Evolutionary conservation across 2,797 vertebrate species (phyloP).

Genomic region (Heteromormyrus szaboi): DNA sequence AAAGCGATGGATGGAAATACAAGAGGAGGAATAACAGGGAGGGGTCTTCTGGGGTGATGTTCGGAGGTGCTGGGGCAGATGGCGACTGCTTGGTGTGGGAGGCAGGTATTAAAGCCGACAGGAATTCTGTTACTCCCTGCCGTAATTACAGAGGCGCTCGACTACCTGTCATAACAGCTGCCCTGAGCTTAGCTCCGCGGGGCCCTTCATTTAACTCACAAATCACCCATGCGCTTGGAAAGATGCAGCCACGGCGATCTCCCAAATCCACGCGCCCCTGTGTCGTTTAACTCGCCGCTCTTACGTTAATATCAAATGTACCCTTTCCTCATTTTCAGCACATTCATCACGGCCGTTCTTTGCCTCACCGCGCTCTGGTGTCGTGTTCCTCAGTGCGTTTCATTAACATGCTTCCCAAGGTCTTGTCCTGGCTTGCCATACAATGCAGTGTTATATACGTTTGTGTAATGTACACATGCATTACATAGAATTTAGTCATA

Average conservation of each 20-base stretch:
- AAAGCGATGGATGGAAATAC: neutral
- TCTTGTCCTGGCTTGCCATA: neutral
- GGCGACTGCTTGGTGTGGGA: neutral
- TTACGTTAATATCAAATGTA: neutral
- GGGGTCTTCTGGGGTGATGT: neutral
- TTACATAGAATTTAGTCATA: neutral
- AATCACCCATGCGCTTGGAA: neutral
- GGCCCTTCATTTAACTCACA: neutral
- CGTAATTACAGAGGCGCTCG: slow-evolving; percentile 23
- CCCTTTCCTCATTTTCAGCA: neutral
- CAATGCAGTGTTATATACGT: neutral
- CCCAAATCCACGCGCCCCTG: neutral
- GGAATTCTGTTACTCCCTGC: slow-evolving; percentile 14
- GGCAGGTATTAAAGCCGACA: slow-evolving; percentile 15
- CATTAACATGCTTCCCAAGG: neutral
- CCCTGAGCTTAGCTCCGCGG: neutral
- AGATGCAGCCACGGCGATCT: neutral
- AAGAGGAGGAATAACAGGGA: neutral
- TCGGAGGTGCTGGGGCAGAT: neutral
- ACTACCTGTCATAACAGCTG: slow-evolving; percentile 22
- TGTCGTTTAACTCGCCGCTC: neutral
- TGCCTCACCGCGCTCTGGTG: neutral
- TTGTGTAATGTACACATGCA: neutral
- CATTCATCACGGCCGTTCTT: neutral
- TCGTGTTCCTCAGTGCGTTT: neutral